Conservation (phyloP, 2,797 vertebrate species). For the Toxotes lorentzi region DNA sequence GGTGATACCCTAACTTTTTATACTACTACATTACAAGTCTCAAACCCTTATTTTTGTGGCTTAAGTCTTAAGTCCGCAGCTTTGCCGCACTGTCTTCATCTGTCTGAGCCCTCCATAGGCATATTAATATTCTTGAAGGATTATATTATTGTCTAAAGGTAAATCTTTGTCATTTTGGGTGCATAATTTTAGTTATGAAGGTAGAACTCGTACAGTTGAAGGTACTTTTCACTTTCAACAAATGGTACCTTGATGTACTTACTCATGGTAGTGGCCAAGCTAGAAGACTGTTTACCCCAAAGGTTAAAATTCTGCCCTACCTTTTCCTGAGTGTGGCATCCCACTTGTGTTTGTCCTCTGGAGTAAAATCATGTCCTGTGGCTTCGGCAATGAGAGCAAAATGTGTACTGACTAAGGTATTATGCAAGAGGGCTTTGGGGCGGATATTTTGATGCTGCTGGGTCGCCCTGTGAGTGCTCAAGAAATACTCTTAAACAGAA, state of each 20-base stretch:
- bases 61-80: neutral
- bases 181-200: neutral
- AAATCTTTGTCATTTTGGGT: neutral
- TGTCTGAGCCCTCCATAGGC: neutral
- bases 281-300: neutral
- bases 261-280: neutral
- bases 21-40: neutral
- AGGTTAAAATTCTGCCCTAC: neutral
- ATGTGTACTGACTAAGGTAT: slow-evolving; percentile 48
- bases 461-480: slow-evolving; percentile 35
- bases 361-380: slow-evolving; percentile 32
- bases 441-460: slow-evolving; percentile 50
- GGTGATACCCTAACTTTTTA: too few relatives aligned
- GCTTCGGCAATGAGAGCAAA: slow-evolving; percentile 40
- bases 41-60: neutral
- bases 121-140: neutral
- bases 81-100: neutral
- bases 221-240: neutral
- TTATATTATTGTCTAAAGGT: neutral
- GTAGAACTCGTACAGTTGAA: too few relatives aligned
- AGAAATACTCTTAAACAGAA: slow-evolving; percentile 21
- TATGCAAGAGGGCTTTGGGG: slow-evolving; percentile 49
- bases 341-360: slow-evolving; percentile 30
- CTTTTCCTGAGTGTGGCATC: neutral
- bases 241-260: neutral